Percentiles rank a stretch among this genome's conserved stretches.
Evolutionary conservation across 2,888 invertebrate genomes (phyloP).

Genomic region (Agrochola litura): DNA sequence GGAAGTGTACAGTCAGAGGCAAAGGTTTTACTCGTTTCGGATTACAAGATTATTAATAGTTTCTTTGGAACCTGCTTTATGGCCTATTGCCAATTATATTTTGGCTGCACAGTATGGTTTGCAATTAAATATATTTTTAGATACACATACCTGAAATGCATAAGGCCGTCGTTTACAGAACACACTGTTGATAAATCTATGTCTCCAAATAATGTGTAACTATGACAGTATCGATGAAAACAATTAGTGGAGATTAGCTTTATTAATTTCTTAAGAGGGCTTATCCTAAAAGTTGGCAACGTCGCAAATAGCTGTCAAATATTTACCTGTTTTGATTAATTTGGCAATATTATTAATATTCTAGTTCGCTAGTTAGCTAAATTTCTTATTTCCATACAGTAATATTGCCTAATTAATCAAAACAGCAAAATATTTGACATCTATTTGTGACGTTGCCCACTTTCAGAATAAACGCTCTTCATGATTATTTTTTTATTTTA

Average conservation of each 20-base stretch:
- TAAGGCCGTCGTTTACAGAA: neutral
- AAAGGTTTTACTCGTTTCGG: slow-evolving; percentile 10
- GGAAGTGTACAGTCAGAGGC: slow-evolving; percentile 29
- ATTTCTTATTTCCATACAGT: too few species aligned
- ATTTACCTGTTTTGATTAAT: too few species aligned
- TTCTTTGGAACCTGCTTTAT: neutral
- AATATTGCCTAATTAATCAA: too few species aligned
- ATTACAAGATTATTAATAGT: slow-evolving; percentile 17
- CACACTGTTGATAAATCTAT: neutral
- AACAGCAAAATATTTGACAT: too few species aligned
- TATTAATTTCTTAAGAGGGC: neutral
- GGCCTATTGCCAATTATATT: neutral
- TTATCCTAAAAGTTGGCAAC: too few species aligned
- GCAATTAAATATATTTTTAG: neutral
- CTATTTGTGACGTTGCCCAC: too few species aligned
- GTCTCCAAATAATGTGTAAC: neutral
- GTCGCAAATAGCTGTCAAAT: too few species aligned
- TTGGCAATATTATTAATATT: too few species aligned
- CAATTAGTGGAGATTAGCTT: neutral
- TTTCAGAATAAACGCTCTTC: too few species aligned
- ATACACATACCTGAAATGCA: neutral
- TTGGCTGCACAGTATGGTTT: neutral
- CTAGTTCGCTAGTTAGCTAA: too few species aligned
- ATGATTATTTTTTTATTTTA: neutral
- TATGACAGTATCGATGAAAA: neutral